Percentiles rank a stretch among this genome's conserved stretches.
Conservation (phyloP, 2,888 invertebrate species). For the Drosophila mayaguana region DNA sequence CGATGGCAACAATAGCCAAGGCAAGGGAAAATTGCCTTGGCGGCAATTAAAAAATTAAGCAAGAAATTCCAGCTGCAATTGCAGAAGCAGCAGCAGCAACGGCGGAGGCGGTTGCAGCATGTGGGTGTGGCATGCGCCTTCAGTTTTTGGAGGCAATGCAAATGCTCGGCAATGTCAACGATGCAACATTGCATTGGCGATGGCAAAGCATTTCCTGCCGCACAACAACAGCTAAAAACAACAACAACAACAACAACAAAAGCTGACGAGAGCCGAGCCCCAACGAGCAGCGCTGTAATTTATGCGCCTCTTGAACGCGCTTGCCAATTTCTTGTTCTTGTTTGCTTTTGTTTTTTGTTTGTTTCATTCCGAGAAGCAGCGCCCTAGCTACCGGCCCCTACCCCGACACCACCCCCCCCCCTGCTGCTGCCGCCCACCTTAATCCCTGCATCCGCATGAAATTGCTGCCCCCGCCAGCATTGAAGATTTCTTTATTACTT, state of each 20-base stretch:
- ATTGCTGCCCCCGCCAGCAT: conserved; percentile 62
- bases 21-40: conserved; percentile 28
- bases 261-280: conserved; percentile 26
- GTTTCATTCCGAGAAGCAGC: conserved; percentile 59
- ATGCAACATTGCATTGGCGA: conserved; percentile 30
- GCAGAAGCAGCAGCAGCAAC: neutral
- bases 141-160: conserved; percentile 33
- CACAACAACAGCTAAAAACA: conserved; percentile 18
- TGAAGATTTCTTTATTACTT: conserved; percentile 80
- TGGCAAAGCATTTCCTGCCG: conserved; percentile 68
- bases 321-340: conserved; percentile 72
- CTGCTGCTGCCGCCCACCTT: conserved; percentile 5
- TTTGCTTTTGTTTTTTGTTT: conserved; percentile 27
- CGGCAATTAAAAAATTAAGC: conserved; percentile 75
- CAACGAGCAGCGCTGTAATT: conserved; percentile 57
- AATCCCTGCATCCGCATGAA: conserved; percentile 54
- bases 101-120: conserved; percentile 23
- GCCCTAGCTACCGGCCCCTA: conserved; percentile 6
- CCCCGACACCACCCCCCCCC: neutral
- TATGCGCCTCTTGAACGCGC: conserved; percentile 77
- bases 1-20: conserved; percentile 34
- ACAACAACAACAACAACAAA: conserved; percentile 7
- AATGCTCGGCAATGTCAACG: conserved; percentile 66
- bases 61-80: conserved; percentile 36
- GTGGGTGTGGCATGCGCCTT: conserved; percentile 51